Percentiles rank a stretch among this genome's conserved stretches.
Conservation (phyloP, 2,113 vertebrate genomes). For the Strix uralensis region DNA sequence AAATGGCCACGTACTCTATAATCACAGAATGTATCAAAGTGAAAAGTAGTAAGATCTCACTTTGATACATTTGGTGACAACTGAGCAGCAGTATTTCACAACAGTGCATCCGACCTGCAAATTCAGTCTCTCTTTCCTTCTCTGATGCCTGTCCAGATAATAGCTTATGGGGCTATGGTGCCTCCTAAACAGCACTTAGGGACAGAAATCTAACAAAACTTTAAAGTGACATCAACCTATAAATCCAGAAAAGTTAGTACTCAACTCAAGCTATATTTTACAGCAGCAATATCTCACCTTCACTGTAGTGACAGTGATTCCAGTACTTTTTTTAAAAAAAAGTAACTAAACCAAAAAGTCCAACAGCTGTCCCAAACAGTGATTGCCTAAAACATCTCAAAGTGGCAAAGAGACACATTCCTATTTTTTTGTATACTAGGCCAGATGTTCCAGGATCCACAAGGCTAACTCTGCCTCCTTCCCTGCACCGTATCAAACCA, state of each 20-base stretch:
- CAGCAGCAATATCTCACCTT: background rate
- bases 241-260: background rate
- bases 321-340: background rate
- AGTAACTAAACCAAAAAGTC: background rate
- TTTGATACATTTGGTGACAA: background rate
- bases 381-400: background rate
- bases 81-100: background rate
- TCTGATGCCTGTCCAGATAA: background rate
- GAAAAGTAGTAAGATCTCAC: background rate
- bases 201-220: background rate
- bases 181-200: background rate
- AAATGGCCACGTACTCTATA: background rate
- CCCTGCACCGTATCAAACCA: background rate
- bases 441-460: background rate
- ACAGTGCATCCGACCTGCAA: background rate
- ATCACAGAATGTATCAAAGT: fast-evolving
- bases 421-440: background rate
- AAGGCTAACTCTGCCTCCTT: background rate
- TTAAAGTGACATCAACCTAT: background rate
- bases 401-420: background rate
- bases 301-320: background rate
- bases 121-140: background rate
- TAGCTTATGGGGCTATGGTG: background rate
- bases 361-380: background rate
- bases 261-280: background rate